Conservation (phyloP, 2,797 vertebrate species). For the Moxostoma hubbsi region DNA sequence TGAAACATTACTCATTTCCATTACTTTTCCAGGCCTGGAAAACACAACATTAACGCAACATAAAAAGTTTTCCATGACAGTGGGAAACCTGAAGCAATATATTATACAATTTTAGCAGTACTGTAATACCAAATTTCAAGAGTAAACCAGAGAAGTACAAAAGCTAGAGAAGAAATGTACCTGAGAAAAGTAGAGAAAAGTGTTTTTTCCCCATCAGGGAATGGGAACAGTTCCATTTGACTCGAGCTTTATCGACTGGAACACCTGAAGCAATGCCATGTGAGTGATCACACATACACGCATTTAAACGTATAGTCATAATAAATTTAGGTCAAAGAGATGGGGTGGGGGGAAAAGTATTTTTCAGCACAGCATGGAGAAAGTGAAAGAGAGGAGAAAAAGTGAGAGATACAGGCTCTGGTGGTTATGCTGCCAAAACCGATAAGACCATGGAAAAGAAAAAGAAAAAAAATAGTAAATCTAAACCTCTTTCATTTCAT, state of each 20-base stretch:
- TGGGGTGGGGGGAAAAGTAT: constrained; percentile 40
- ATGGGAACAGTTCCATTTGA: no score
- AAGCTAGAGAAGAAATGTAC: no score
- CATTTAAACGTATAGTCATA: not conserved
- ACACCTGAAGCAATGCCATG: not conserved
- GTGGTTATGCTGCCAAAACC: constrained; percentile 76
- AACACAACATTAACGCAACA: no score
- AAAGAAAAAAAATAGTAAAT: constrained; percentile 58
- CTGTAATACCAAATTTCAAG: no score
- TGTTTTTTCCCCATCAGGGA: no score
- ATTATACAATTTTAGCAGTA: no score
- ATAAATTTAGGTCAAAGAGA: constrained; percentile 37
- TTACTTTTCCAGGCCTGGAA: no score
- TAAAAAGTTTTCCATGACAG: no score
- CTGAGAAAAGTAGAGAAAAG: no score
- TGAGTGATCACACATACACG: not conserved
- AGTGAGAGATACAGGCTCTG: constrained; percentile 40
- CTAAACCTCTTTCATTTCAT: constrained; percentile 71
- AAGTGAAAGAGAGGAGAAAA: constrained; percentile 56
- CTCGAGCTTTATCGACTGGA: not conserved
- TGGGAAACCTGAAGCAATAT: no score
- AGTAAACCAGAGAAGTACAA: no score
- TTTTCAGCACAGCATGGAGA: constrained; percentile 27
- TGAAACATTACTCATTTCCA: no score
- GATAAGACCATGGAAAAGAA: constrained; percentile 47